Evolutionary conservation across 1,140 invertebrate genomes (phyloP).

Genomic region (Armadillidium nasatum): DNA sequence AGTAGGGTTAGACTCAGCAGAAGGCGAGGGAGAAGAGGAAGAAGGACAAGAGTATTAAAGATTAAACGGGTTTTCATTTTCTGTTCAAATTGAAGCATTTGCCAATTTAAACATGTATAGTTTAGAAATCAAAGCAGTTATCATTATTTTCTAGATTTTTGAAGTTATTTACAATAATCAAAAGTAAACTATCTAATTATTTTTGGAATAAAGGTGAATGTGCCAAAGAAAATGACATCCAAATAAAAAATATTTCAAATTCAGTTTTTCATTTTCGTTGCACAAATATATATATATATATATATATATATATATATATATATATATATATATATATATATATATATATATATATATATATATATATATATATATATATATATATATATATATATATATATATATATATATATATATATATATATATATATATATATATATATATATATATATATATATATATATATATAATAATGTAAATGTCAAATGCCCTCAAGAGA

Average conservation of each 20-base stretch:
- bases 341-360: conserved; percentile 18
- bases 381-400: conserved; percentile 22
- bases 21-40: conserved; percentile 45
- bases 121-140: not conserved
- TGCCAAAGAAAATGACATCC: too few relatives aligned
- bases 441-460: conserved; percentile 20
- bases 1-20: conserved; percentile 50
- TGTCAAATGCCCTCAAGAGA: too few relatives aligned
- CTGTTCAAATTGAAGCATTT: not conserved
- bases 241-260: too few relatives aligned
- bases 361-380: conserved; percentile 21
- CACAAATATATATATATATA: not conserved
- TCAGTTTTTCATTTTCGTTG: too few relatives aligned
- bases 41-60: conserved; percentile 43
- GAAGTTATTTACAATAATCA: not conserved
- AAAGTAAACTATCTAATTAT: too few relatives aligned
- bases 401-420: conserved; percentile 20
- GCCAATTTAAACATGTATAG: not conserved
- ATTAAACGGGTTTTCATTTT: conserved; percentile 35
- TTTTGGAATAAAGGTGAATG: too few relatives aligned
- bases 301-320: conserved; percentile 22
- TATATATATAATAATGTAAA: conserved; percentile 22
- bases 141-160: conserved; percentile 10
- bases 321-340: conserved; percentile 20
- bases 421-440: conserved; percentile 22